phyloP scores from a whole-genome alignment of 2,888 invertebrate species.

The Erebia aethiops region DNA sequence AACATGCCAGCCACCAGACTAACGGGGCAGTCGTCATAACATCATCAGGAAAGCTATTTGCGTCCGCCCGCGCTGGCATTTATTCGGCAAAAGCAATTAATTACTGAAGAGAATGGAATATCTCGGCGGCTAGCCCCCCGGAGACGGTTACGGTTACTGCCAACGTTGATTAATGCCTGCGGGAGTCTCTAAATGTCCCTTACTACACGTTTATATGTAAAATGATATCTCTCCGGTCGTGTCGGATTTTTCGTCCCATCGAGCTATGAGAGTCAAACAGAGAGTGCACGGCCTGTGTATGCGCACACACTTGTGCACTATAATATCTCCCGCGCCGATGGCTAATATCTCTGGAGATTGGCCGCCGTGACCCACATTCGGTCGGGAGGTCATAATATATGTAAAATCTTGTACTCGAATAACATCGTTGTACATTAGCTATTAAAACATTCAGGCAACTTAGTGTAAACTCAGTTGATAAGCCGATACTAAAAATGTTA shows the following conservation, averaged over 20 bases:
- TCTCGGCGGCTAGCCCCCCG: constrained; percentile 77
- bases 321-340: too few relatives aligned
- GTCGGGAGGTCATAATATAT: too few relatives aligned
- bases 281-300: too few relatives aligned
- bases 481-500: neutral
- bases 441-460: neutral
- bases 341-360: too few relatives aligned
- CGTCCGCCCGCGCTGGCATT: constrained; percentile 63
- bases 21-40: constrained; percentile 32
- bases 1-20: too few relatives aligned
- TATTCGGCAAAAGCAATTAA: constrained; percentile 82
- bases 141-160: constrained; percentile 78
- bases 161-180: constrained; percentile 78
- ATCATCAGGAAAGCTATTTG: constrained; percentile 69
- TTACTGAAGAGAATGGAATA: constrained; percentile 79
- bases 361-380: too few relatives aligned
- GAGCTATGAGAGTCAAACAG: too few relatives aligned
- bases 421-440: constrained; percentile 47
- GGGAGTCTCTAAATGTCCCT: constrained; percentile 69
- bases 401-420: constrained; percentile 52
- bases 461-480: neutral
- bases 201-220: constrained; percentile 57
- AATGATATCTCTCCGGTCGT: constrained; percentile 28
- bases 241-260: too few relatives aligned
- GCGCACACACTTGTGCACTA: too few relatives aligned